Evolutionary conservation across 2,113 vertebrate genomes (phyloP).

Genomic region (Oreochromis niloticus): DNA sequence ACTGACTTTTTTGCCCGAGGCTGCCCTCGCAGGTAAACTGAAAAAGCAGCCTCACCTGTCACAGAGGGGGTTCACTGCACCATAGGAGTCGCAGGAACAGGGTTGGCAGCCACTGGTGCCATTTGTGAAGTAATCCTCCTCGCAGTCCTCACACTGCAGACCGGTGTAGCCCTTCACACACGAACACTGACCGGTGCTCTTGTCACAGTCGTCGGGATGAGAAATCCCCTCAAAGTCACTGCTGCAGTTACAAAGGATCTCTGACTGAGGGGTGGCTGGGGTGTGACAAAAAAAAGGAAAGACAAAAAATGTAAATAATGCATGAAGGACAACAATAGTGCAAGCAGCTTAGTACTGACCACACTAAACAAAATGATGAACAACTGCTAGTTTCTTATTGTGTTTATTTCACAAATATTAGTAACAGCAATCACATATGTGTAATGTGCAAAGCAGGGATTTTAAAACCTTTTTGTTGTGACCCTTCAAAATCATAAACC

Average conservation of each 20-base stretch:
- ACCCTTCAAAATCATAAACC: neutral
- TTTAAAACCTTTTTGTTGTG: neutral
- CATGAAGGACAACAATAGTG: neutral
- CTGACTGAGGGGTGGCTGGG: neutral
- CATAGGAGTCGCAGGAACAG: constrained; percentile 73
- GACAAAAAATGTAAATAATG: neutral
- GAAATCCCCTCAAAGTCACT: constrained; percentile 61
- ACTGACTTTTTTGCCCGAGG: neutral
- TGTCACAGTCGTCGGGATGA: constrained; percentile 66
- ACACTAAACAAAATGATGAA: neutral
- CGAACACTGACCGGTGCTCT: constrained; percentile 66
- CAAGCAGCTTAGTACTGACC: neutral
- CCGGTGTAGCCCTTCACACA: constrained; percentile 68
- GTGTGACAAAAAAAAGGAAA: neutral
- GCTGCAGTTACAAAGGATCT: constrained; percentile 70
- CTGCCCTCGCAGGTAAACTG: neutral
- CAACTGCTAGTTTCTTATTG: neutral
- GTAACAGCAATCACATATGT: neutral
- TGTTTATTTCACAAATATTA: neutral
- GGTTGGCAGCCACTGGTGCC: constrained; percentile 70
- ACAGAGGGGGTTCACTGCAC: constrained; percentile 62
- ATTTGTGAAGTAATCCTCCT: constrained; percentile 72
- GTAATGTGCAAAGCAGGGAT: neutral
- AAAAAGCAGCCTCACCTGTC: constrained; percentile 64
- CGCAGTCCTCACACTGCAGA: constrained; percentile 73